These are phyloP conservation scores for Fistularia tabacaria DNA, from an alignment of 2,797 vertebrate species.

Conservation along the genomic window DNA sequence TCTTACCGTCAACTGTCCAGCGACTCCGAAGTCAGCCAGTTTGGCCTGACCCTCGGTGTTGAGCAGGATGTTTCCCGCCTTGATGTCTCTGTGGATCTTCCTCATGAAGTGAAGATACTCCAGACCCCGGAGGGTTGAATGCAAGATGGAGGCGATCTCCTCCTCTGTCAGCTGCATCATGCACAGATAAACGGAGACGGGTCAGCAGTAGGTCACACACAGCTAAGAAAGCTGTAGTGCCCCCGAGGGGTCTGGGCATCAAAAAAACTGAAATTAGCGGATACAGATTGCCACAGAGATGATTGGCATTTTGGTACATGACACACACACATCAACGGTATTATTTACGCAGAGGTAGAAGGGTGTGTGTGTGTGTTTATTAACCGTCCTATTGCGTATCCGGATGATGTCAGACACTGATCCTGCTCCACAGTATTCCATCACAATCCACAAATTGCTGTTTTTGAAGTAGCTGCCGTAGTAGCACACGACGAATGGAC, in stretches of 20 bases:
- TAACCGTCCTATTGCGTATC: slow-evolving; percentile 90
- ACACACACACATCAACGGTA: no score
- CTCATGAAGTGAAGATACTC: slow-evolving; percentile 98
- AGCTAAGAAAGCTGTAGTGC: no score
- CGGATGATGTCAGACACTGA: slow-evolving; percentile 94
- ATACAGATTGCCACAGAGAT: no score
- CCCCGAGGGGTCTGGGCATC: no score
- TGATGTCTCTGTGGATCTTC: slow-evolving; percentile 97
- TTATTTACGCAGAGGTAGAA: no score
- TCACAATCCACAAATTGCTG: slow-evolving; percentile 94
- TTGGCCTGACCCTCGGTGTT: slow-evolving; percentile 92
- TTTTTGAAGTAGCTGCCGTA: slow-evolving; percentile 98
- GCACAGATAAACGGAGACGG: neutral
- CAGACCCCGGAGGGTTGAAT: slow-evolving; percentile 88
- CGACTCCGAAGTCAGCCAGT: slow-evolving; percentile 95
- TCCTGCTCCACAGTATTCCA: slow-evolving; percentile 94
- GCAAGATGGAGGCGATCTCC: slow-evolving; percentile 88
- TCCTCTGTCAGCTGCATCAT: slow-evolving; percentile 84
- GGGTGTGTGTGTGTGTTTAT: neutral
- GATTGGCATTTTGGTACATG: no score
- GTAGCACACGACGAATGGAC: slow-evolving; percentile 86
- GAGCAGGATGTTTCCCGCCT: slow-evolving; percentile 94
- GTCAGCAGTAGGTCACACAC: neutral
- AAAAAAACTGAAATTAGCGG: no score
- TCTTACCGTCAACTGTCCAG: slow-evolving; percentile 92